Conservation (phyloP, 2,888 invertebrate genomes). For the Macrophya annulata region DNA sequence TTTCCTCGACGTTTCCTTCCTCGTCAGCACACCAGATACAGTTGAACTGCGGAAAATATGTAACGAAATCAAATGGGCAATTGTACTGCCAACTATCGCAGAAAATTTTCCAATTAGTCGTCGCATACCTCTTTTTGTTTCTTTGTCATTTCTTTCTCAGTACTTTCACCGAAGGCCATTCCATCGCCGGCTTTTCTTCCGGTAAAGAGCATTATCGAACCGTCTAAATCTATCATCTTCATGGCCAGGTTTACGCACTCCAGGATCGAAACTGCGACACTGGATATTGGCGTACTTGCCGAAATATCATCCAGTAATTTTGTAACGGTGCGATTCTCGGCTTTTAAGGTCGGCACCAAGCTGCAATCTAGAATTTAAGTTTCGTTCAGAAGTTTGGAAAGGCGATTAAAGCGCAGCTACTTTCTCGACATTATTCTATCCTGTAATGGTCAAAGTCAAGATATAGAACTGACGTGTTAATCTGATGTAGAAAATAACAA, state of each 20-base stretch:
- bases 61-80: not conserved
- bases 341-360: not conserved
- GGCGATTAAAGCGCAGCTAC: not conserved
- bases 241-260: slow-evolving; percentile 55
- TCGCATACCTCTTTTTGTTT: slow-evolving; percentile 25
- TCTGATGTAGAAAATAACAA: not conserved
- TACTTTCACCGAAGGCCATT: slow-evolving; percentile 52
- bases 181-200: slow-evolving; percentile 45
- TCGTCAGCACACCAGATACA: slow-evolving; percentile 38
- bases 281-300: not conserved
- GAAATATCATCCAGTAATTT: slow-evolving; percentile 29
- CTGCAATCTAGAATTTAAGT: slow-evolving; percentile 35
- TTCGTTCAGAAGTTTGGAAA: not conserved
- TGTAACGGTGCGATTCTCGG: not conserved
- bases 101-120: not conserved
- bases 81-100: not conserved
- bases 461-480: not conserved
- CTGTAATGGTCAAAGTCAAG: slow-evolving; percentile 1
- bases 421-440: not conserved
- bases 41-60: slow-evolving; percentile 25
- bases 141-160: slow-evolving; percentile 39
- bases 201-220: slow-evolving; percentile 59
- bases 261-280: not conserved
- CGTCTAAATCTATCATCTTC: slow-evolving; percentile 49
- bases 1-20: not conserved